Percentiles rank a stretch among this genome's conserved stretches.
Evolutionary conservation across 2,797 vertebrate species (phyloP).

Genomic region (Enteromius thamalakanensis): DNA sequence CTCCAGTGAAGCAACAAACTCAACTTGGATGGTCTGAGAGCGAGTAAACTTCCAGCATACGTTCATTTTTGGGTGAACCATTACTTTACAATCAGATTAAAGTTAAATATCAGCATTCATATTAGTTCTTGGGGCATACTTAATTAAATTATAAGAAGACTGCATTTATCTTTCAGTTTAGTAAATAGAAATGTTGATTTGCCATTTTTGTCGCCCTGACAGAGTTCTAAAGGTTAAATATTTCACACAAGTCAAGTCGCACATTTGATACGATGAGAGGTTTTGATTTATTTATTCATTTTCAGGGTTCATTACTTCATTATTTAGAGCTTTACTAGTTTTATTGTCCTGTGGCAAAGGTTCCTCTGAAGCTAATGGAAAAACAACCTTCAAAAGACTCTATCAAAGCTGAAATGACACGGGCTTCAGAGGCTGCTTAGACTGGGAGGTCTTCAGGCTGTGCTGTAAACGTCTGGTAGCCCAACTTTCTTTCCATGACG

Average conservation of each 20-base stretch:
- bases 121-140: neutral
- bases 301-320: conserved; percentile 13
- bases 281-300: conserved; percentile 7
- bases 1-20: neutral
- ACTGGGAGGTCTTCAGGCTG: conserved; percentile 50
- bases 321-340: conserved; percentile 16
- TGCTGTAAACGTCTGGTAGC: conserved; percentile 47
- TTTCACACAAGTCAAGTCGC: neutral
- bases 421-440: conserved; percentile 27
- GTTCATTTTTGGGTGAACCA: neutral
- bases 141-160: no score
- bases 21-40: neutral
- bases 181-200: neutral
- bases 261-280: neutral
- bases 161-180: neutral
- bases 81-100: neutral
- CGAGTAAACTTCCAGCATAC: neutral
- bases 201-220: neutral
- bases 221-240: neutral
- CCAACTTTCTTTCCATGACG: conserved; percentile 59
- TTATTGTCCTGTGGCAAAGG: conserved; percentile 30
- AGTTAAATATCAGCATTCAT: neutral
- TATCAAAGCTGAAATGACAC: conserved; percentile 38
- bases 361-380: conserved; percentile 54
- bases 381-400: conserved; percentile 50